Percentiles rank a stretch among this genome's conserved stretches.
phyloP scores from a whole-genome alignment of 2,113 vertebrate genomes.

The Aptenodytes forsteri region DNA sequence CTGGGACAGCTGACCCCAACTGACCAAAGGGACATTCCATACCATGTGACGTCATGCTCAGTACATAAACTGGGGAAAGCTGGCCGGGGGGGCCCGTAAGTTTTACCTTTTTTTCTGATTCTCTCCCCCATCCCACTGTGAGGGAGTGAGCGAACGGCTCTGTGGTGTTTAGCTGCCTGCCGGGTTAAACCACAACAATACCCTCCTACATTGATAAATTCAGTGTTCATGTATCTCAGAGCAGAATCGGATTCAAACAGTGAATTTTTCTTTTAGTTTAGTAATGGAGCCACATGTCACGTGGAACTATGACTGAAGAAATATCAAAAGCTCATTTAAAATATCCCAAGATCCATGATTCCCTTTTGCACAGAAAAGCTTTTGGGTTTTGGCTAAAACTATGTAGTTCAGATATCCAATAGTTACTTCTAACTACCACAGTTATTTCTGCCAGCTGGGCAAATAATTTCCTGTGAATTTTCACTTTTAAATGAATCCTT shows the following conservation, averaged over 20 bases:
- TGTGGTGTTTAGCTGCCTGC: not conserved
- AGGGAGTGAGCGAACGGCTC: not conserved
- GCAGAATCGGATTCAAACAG: not conserved
- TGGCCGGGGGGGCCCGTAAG: too few relatives aligned
- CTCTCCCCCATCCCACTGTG: not conserved
- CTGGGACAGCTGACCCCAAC: too few relatives aligned
- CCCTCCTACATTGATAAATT: not conserved
- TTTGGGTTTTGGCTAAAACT: not conserved
- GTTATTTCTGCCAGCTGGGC: not conserved
- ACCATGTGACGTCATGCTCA: too few relatives aligned
- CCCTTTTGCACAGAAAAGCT: not conserved
- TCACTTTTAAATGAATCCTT: not conserved
- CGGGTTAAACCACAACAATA: not conserved
- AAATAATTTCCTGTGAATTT: constrained; percentile 24
- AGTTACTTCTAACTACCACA: not conserved
- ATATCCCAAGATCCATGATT: not conserved
- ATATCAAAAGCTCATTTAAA: not conserved
- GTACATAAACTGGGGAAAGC: too few relatives aligned
- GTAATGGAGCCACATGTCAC: not conserved
- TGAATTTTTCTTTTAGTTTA: not conserved
- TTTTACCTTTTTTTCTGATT: too few relatives aligned
- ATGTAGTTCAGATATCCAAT: not conserved
- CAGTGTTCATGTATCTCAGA: not conserved
- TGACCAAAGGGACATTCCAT: too few relatives aligned
- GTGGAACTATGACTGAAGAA: not conserved